phyloP scores from a whole-genome alignment of 2,888 invertebrate genomes.

The Glaucopsyche alexis region DNA sequence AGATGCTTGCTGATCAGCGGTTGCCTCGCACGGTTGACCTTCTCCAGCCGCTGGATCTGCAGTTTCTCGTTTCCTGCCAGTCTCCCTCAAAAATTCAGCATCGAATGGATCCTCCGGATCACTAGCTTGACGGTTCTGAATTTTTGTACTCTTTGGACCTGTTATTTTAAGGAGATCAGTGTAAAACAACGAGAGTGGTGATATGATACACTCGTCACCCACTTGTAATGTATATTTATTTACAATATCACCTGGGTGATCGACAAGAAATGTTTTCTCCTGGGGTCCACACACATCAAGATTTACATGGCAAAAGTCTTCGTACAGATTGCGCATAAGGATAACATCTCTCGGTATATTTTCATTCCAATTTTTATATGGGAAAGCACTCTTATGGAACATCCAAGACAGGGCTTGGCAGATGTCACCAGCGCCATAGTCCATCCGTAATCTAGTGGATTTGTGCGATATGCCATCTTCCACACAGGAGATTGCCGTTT shows the following conservation, averaged over 20 bases:
- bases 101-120: slow-evolving; percentile 97
- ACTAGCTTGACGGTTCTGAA: slow-evolving; percentile 84
- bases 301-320: slow-evolving; percentile 94
- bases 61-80: slow-evolving; percentile 81
- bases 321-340: slow-evolving; percentile 90
- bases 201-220: slow-evolving; percentile 95
- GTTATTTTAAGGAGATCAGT: slow-evolving; percentile 94
- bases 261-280: slow-evolving; percentile 88
- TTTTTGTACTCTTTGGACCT: slow-evolving; percentile 85
- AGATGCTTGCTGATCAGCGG: slow-evolving; percentile 71
- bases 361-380: slow-evolving; percentile 90
- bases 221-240: slow-evolving; percentile 88
- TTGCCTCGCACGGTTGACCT: slow-evolving; percentile 71
- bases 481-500: slow-evolving; percentile 96
- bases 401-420: slow-evolving; percentile 94
- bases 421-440: slow-evolving; percentile 95
- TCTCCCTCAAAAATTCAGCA: slow-evolving; percentile 94
- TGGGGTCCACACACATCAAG: slow-evolving; percentile 93
- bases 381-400: slow-evolving; percentile 93
- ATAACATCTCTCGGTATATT: slow-evolving; percentile 87
- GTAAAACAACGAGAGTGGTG: slow-evolving; percentile 92
- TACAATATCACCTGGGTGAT: slow-evolving; percentile 84
- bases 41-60: slow-evolving; percentile 67
- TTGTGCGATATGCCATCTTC: slow-evolving; percentile 97
- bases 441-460: slow-evolving; percentile 89